These are phyloP conservation scores for Bradypodion ventrale DNA, from an alignment of 2,797 vertebrate species.

Conservation along the genomic window DNA sequence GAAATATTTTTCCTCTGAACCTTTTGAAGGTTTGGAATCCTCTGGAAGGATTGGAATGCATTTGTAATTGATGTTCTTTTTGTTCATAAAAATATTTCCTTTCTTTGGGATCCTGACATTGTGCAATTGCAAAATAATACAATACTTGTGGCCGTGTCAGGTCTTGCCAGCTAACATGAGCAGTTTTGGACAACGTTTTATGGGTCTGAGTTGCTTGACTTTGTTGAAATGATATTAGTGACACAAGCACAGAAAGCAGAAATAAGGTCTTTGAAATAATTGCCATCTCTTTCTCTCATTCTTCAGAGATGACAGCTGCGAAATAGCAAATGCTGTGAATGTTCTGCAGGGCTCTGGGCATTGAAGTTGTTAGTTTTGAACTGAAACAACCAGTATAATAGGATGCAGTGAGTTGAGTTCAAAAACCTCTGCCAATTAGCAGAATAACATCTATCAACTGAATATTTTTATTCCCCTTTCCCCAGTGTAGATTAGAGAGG, in stretches of 20 bases:
- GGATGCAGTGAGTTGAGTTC: constrained; percentile 3
- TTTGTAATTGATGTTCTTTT: not conserved
- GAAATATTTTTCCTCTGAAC: not conserved
- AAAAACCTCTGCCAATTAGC: too few species aligned
- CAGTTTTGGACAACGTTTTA: not conserved
- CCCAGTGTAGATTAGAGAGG: not conserved
- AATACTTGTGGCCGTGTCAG: not conserved
- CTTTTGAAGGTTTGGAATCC: constrained; percentile 6
- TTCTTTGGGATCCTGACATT: not conserved
- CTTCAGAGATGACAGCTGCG: not conserved
- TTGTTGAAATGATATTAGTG: not conserved
- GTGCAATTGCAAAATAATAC: constrained; percentile 5
- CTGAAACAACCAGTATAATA: not conserved
- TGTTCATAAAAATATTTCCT: constrained; percentile 17
- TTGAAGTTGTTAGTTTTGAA: not conserved
- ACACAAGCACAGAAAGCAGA: not conserved
- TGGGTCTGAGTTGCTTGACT: not conserved
- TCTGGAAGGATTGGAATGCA: constrained; percentile 4
- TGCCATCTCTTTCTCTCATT: not conserved
- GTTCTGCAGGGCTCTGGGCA: not conserved
- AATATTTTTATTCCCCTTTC: not conserved
- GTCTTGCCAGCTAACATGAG: not conserved
- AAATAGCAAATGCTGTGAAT: not conserved
- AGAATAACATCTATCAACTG: not conserved
- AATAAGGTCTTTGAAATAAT: constrained; percentile 5